Conservation (phyloP, 2,797 vertebrate genomes). For the Acipenser ruthenus region DNA sequence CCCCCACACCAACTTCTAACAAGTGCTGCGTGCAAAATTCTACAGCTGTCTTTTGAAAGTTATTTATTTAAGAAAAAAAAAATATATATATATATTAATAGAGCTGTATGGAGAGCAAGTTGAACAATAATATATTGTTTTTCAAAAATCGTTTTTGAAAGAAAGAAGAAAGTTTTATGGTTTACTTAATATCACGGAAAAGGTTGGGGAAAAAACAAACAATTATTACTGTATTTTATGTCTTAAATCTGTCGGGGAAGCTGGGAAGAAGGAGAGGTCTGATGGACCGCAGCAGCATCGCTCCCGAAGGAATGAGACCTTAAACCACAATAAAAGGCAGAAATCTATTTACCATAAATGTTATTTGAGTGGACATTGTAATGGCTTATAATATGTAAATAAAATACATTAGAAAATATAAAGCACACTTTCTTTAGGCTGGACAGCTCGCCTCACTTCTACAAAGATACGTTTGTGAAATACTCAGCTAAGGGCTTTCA, state of each 20-base stretch:
- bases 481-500: slow-evolving; percentile 79
- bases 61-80: slow-evolving; percentile 61
- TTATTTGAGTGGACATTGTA: not conserved
- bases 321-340: not conserved
- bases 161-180: not conserved
- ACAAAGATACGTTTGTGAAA: slow-evolving; percentile 47
- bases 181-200: not conserved
- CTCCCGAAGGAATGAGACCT: not conserved
- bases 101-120: not conserved
- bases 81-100: too few relatives aligned
- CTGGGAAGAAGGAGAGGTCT: too few relatives aligned
- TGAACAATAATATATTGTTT: too few relatives aligned
- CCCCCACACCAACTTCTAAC: too few relatives aligned
- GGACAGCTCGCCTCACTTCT: slow-evolving; percentile 24
- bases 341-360: not conserved
- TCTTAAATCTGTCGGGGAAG: too few relatives aligned
- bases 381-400: slow-evolving; percentile 1
- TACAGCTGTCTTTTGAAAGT: slow-evolving; percentile 63
- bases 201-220: not conserved
- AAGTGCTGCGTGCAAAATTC: slow-evolving; percentile 50
- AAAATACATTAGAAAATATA: slow-evolving; percentile 48
- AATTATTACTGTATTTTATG: not conserved
- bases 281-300: too few relatives aligned
- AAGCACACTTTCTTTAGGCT: slow-evolving; percentile 33
- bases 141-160: too few relatives aligned